A percentile compares a stretch with the other conserved stretches of the same genome.
phyloP scores from a whole-genome alignment of 2,797 vertebrate genomes.

The Leptodactylus fallax region DNA sequence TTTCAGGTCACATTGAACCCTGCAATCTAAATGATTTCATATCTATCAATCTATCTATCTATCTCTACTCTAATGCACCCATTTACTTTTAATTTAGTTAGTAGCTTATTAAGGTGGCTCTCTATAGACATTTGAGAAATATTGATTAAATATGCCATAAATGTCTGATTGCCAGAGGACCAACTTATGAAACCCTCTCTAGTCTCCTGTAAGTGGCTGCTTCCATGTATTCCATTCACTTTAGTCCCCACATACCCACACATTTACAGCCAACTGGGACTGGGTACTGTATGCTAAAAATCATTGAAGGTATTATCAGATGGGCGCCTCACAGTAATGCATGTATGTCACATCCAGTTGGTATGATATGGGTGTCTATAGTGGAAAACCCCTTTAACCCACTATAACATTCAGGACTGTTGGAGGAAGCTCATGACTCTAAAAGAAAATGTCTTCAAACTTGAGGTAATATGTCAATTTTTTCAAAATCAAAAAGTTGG shows the following conservation, averaged over 20 bases:
- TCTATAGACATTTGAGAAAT: no score
- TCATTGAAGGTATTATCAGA: background rate
- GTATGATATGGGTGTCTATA: background rate
- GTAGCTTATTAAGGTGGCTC: background rate
- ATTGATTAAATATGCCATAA: background rate
- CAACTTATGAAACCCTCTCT: no score
- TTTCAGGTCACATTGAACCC: background rate
- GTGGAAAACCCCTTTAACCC: background rate
- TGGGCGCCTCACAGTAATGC: background rate
- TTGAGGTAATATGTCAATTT: background rate
- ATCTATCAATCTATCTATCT: background rate
- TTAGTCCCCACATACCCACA: background rate
- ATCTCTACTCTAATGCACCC: background rate
- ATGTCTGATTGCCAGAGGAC: background rate
- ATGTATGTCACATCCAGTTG: background rate
- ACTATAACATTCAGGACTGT: background rate
- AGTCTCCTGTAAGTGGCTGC: no score
- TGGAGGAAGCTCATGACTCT: background rate
- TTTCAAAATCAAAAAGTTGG: no score
- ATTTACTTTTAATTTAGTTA: background rate
- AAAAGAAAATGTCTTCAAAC: background rate
- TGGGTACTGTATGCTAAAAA: background rate
- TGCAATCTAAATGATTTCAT: background rate
- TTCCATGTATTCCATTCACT: background rate
- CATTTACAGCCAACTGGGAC: background rate